Percentiles rank a stretch among this genome's conserved stretches.
phyloP scores from a whole-genome alignment of 53 echinoderm and acorn worm species.

The Luidia sarsii region DNA sequence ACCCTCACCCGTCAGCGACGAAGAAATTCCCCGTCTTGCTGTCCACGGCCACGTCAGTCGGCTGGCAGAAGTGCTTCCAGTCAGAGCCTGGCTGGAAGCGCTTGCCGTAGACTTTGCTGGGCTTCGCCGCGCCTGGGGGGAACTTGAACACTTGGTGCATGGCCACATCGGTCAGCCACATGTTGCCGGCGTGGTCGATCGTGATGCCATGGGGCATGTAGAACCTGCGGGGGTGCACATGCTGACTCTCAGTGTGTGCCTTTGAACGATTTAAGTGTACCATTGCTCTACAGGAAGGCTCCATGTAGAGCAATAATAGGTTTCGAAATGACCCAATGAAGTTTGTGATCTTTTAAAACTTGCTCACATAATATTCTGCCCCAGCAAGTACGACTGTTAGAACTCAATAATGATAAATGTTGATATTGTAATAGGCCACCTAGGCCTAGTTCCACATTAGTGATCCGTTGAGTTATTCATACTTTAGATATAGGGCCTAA shows the following conservation, averaged over 20 bases:
- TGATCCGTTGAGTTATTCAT: too few species aligned
- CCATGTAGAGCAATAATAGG: not conserved
- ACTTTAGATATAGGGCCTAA: too few species aligned
- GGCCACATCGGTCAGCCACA: slow-evolving; percentile 98
- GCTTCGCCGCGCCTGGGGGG: slow-evolving; percentile 54
- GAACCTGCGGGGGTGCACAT: too few species aligned
- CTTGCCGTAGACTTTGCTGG: slow-evolving; percentile 67
- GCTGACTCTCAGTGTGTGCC: too few species aligned
- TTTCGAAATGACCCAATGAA: not conserved
- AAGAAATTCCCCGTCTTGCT: slow-evolving; percentile 87
- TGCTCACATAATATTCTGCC: too few species aligned
- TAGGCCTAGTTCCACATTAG: too few species aligned
- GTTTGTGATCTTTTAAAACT: too few species aligned
- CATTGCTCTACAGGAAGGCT: too few species aligned
- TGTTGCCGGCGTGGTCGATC: slow-evolving; percentile 78
- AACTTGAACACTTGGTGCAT: slow-evolving; percentile 98
- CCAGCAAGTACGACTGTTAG: too few species aligned
- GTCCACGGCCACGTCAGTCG: slow-evolving; percentile 95
- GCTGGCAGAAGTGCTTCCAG: slow-evolving; percentile 89
- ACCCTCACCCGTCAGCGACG: slow-evolving; percentile 88
- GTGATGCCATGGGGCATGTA: slow-evolving; percentile 97
- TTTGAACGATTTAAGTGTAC: too few species aligned
- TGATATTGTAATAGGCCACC: too few species aligned
- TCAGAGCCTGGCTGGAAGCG: slow-evolving; percentile 80
- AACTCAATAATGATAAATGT: too few species aligned